Base-by-base conservation (phyloP, 2,113 vertebrate genomes). In the Argyrosomus japonicus region DNA sequence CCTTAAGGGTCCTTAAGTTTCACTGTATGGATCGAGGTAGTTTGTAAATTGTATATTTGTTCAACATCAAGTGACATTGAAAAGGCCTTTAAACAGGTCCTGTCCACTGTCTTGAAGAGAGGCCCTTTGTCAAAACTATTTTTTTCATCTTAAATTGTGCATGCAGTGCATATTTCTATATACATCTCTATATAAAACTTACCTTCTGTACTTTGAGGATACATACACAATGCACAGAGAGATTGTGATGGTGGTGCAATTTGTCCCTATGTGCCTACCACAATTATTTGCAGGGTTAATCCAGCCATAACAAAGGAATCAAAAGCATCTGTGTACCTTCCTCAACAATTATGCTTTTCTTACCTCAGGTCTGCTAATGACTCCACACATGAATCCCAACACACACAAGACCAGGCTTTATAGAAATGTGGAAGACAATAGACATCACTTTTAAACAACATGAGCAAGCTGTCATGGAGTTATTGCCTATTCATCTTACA, bases 281-380 rank as follows among this genome's bases (percentile, higher is more conserved):
- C 43, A 12, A 27, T 10, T 36, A 36, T 61, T 27, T 40, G 23
- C n/a, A 6, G 36, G 32, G 21, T 64, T 75, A 14, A 2, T 36
- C 19, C 70, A 69, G 48, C 57, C 51, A 72, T 3, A 56, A 73
- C 36, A 27, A 77, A 67, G 47, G 19, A 19, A 68, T 17, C 7
- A 40, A 40, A 40, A 60, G 9, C 74, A 56, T 62, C 58, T 54
- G 63, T 77, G 29, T 58, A 21, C 25, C 47, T 80, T 77, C 15
- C 56, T 63, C 54, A 80, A 36, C 29, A 79, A 29, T 75, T 64
- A 56, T 68, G 17, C 5, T 25, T 64, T 80, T 60, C 43, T 67
- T 60, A 67, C 17, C 23, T 75, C 65, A 0, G n/a, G 6, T 71
- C 65, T 75, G 13, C 67, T 43, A 21, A 75, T 72, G 68, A 69